phyloP scores from a whole-genome alignment of 1,140 invertebrate genomes.

The Aradophagus sp. region DNA sequence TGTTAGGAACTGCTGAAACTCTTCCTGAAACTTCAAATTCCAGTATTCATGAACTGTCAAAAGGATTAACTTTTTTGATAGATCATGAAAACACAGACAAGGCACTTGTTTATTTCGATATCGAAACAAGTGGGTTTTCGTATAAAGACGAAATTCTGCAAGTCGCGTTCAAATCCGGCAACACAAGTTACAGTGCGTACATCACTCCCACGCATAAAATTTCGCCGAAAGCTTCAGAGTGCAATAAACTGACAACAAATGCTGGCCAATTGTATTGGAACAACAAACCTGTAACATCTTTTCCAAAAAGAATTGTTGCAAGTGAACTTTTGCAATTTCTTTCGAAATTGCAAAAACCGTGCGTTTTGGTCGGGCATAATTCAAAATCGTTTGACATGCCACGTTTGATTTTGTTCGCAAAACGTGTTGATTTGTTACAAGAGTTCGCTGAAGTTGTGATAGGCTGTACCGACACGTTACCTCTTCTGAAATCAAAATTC shows the following conservation, averaged over 20 bases:
- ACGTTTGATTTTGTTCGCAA: background rate
- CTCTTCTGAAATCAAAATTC: background rate
- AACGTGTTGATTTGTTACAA: background rate
- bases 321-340: conserved; percentile 22
- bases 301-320: conserved; percentile 28
- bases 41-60: background rate
- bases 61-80: too few relatives aligned
- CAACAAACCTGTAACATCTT: conserved; percentile 14
- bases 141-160: conserved; percentile 31
- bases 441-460: background rate
- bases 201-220: conserved; percentile 17
- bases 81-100: background rate
- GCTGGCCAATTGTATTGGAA: conserved; percentile 19
- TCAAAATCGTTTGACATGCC: conserved; percentile 4
- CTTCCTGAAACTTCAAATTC: conserved; percentile 4
- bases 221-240: conserved; percentile 13
- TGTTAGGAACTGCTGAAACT: too few relatives aligned
- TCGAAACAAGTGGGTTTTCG: conserved; percentile 28
- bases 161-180: conserved; percentile 21
- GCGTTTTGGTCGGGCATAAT: conserved; percentile 8
- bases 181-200: conserved; percentile 10
- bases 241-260: conserved; percentile 10
- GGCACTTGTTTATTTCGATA: conserved; percentile 27
- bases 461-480: conserved; percentile 1
- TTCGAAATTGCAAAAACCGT: conserved; percentile 4